Conservation (phyloP, 2,888 invertebrate species). For the Malacosoma neustria region DNA sequence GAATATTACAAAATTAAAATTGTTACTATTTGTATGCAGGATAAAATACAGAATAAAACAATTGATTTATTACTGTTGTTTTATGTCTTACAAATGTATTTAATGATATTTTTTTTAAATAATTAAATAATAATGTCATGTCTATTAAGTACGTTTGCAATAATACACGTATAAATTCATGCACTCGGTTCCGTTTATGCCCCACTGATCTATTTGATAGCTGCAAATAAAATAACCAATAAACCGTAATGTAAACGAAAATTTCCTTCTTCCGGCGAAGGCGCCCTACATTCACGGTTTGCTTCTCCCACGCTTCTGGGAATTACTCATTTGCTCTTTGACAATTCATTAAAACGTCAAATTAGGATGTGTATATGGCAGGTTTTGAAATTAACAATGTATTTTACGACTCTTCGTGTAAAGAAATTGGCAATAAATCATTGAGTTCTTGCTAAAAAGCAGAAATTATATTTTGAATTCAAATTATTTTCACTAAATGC, state of each 20-base stretch:
- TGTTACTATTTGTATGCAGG: no score
- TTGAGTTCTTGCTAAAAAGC: neutral
- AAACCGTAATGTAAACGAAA: neutral
- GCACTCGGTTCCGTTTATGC: neutral
- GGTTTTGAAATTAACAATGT: constrained; percentile 8
- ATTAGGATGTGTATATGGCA: constrained; percentile 22
- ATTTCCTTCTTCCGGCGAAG: constrained; percentile 26
- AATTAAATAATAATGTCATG: no score
- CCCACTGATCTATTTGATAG: neutral
- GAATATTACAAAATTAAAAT: no score
- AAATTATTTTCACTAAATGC: no score
- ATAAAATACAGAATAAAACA: no score
- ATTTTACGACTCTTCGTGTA: neutral
- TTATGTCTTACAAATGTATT: no score
- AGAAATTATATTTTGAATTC: no score
- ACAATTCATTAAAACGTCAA: constrained; percentile 46
- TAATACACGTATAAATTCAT: neutral
- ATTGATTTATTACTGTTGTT: no score
- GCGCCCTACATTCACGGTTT: constrained; percentile 40
- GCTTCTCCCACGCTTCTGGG: constrained; percentile 51
- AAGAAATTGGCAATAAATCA: neutral
- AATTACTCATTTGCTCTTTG: constrained; percentile 45
- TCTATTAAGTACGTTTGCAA: no score
- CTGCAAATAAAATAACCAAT: neutral
- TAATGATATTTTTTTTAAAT: no score